Evolutionary conservation across 2,797 vertebrate species (phyloP).

Genomic region (Morus bassanus): DNA sequence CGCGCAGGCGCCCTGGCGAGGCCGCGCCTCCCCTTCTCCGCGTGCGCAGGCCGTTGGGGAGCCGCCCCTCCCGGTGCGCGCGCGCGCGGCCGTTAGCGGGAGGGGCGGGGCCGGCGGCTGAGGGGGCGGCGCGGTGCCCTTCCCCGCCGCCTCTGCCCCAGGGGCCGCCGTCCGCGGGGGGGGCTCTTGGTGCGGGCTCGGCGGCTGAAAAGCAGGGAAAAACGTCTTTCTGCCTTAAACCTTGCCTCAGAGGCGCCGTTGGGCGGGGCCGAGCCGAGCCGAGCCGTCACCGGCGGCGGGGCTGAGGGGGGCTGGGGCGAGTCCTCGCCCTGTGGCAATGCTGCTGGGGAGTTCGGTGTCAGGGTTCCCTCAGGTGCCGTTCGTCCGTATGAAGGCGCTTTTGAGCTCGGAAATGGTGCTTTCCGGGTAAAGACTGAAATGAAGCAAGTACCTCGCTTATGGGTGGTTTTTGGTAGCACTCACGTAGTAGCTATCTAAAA

Average conservation of each 20-base stretch:
- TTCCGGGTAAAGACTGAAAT: neutral
- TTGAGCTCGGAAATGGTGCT: neutral
- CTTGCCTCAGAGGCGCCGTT: accelerated
- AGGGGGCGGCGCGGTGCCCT: neutral
- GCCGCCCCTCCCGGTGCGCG: too few relatives aligned
- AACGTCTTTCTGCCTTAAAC: accelerated
- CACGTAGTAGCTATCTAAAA: neutral
- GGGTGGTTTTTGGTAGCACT: neutral
- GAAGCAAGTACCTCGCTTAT: neutral
- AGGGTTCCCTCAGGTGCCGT: accelerated
- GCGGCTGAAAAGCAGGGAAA: neutral
- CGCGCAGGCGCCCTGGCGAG: neutral
- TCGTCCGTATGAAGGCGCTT: neutral
- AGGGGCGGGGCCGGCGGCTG: neutral
- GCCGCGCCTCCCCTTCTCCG: neutral
- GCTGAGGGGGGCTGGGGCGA: neutral
- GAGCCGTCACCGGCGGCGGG: neutral
- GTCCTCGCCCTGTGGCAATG: accelerated
- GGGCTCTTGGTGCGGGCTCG: accelerated
- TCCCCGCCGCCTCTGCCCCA: too few relatives aligned
- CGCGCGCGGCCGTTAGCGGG: neutral
- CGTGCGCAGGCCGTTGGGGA: neutral
- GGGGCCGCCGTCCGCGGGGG: too few relatives aligned
- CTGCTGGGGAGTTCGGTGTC: accelerated
- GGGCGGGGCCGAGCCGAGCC: too few relatives aligned